Conservation (phyloP, 2,888 invertebrate genomes). For the Agrilus cyanescens region DNA sequence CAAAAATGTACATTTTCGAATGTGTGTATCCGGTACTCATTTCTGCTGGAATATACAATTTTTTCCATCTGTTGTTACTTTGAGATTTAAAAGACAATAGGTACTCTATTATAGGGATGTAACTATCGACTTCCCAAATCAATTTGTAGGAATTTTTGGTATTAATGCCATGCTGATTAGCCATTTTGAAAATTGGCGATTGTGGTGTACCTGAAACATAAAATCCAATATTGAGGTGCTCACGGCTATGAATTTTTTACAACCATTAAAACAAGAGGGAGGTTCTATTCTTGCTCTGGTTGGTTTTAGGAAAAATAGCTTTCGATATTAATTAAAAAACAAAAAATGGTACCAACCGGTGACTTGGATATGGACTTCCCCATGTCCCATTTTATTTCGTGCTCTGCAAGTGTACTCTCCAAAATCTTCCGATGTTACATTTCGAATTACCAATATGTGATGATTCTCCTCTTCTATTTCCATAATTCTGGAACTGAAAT, state of each 20-base stretch:
- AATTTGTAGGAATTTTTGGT: constrained; percentile 51
- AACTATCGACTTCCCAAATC: constrained; percentile 77
- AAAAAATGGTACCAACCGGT: constrained; percentile 42
- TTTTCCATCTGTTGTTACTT: constrained; percentile 49
- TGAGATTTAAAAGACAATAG: constrained; percentile 45
- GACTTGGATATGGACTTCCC: constrained; percentile 57
- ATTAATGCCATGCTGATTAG: constrained; percentile 36
- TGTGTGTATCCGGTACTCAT: constrained; percentile 59
- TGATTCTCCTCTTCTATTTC: constrained; percentile 37
- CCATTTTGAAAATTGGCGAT: constrained; percentile 53
- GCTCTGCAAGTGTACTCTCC: constrained; percentile 72
- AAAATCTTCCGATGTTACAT: constrained; percentile 55
- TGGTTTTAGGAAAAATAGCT: too few species aligned
- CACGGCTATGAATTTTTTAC: background rate
- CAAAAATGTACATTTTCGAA: constrained; percentile 60
- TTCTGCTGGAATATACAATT: constrained; percentile 58
- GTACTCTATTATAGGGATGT: constrained; percentile 65
- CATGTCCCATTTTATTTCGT: constrained; percentile 60
- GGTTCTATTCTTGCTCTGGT: too few species aligned
- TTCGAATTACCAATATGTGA: constrained; percentile 56
- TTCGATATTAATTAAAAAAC: background rate
- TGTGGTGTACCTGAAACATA: constrained; percentile 49
- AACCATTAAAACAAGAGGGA: background rate
- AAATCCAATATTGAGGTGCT: background rate
- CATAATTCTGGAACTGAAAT: constrained; percentile 35